These are phyloP conservation scores for Karalla daura DNA, from an alignment of 2,797 vertebrate species.

Conservation along the genomic window DNA sequence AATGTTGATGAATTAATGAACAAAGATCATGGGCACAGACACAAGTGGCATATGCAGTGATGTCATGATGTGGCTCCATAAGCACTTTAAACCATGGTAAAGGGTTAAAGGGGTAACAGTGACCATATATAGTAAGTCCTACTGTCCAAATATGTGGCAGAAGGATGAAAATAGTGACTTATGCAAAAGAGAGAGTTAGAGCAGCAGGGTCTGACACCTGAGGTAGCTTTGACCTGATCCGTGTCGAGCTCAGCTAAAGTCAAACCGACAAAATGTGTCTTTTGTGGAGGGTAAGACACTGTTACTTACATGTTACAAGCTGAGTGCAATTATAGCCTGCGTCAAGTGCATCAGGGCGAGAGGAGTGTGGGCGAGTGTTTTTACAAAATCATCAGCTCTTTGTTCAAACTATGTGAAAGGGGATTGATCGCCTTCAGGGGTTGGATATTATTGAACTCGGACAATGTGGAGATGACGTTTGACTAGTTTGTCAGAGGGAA, in stretches of 20 bases:
- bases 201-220: constrained; percentile 13
- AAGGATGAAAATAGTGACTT: constrained; percentile 6
- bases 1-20: too few relatives aligned
- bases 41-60: too few relatives aligned
- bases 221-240: constrained; percentile 14
- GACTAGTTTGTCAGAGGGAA: neutral
- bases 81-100: too few relatives aligned
- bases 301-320: constrained; percentile 16
- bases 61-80: too few relatives aligned
- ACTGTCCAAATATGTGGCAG: constrained; percentile 10
- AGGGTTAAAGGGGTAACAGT: too few relatives aligned
- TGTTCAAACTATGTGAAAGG: constrained; percentile 24
- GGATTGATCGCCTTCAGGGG: constrained; percentile 26
- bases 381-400: constrained; percentile 10
- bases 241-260: constrained; percentile 1
- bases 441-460: too few relatives aligned
- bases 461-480: neutral
- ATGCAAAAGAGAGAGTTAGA: constrained; percentile 13
- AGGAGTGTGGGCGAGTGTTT: constrained; percentile 11
- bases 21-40: too few relatives aligned
- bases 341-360: constrained; percentile 24
- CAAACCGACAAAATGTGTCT: constrained; percentile 10
- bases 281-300: constrained; percentile 15
- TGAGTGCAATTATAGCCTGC: constrained; percentile 28
- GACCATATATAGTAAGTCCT: too few relatives aligned